Base-by-base conservation (phyloP, 2,113 vertebrate species). In the Reinhardtius hippoglossoides region DNA sequence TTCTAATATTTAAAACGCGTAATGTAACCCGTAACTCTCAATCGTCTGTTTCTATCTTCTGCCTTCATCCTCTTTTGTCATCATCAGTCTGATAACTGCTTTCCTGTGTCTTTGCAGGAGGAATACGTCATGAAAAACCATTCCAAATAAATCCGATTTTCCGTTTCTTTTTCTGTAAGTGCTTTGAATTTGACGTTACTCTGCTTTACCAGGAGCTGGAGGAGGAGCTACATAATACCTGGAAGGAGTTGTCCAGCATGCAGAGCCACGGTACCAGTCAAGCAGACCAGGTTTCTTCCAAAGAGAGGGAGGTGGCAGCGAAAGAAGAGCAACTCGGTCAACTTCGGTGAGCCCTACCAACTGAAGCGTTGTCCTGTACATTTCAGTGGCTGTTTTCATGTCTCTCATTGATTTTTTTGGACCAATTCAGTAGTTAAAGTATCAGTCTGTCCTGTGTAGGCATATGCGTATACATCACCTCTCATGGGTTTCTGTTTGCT, bases 191-290 rank as follows among this genome's bases (percentile, higher is more conserved):
- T 26, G 8, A 5, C 75, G 6, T 56, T 61, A 0, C 16, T 82
- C 8, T 82, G 81, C 46, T 21, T 60, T 85, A 84, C 46, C 78
- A 97, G 96, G 87, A 85, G 83, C 80, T 96, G 82, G 93, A 96
- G 89, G 87, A 74, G 57, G 83, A 95, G 78, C 84, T 96, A 56
- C 84, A 84, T 65, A 92, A 72, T 7, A 74, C 89, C 63, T 91
- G 84, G 79, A 76, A 88, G 67, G 87, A 95, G 80, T 74, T 94
- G 50, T 90, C 92, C 63, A 74, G 79, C 31, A 75, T 93, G 27
- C 83, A 65, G 61, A 91, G 60, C 57, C 78, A 78, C 61, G 92
- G 77, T 27, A 72, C 67, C 83, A 82, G 78, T 56, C 85, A 95
- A 60, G 87, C 88, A 37, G 90, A 83, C 37, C 91, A 93, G 72